Base-by-base conservation (phyloP, 2,888 invertebrate genomes). In the Bombyx huttoni region DNA sequence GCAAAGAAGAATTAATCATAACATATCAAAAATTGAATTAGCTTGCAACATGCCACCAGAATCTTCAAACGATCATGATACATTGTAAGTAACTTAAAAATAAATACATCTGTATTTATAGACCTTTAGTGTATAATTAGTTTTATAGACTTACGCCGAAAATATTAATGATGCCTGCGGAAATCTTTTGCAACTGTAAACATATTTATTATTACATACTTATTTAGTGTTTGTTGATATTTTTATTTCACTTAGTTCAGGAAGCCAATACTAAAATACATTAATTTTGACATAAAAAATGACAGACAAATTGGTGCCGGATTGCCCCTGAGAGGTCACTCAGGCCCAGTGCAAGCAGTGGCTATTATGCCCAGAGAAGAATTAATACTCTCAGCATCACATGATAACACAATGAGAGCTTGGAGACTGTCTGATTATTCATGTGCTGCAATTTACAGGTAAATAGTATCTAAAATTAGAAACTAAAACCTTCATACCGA, bases 351-450 rank as follows among this genome's bases (percentile, higher is more conserved):
- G 24, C 92, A 93, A 68, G 94, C 94, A 56, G 88, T 94, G 33
- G 89, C 90, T 59, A 90, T 93, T 3, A 79, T 91, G 46, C 65
- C 84, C 0, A 76, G 84, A 53, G 90, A 90, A 63, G 89, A 92
- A 52, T 78, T 96, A 40, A 80, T 96, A n/a, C 78, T 96, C 8
- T 93, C 94, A 5, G 91, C 91, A 1, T 93, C 94, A 2, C 93
- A 94, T 68, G 97, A 97, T 77, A 90, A 89, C 58, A 93, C 94
- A 47, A 90, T 95, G 91, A 88, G 94, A 58, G 92, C 92, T 7
- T 96, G 95, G 95, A 89, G 91, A 61, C 87, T 94, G 2, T 82
- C 89, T n/a, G 91, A 91, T 70, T 92, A 92, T 59, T 90, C 90
- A 7, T 94, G 94, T 71, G 91, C 92, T 12, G 91, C 92, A 47